Conservation (phyloP, 2,113 vertebrate genomes). For the Trematomus loennbergii region DNA sequence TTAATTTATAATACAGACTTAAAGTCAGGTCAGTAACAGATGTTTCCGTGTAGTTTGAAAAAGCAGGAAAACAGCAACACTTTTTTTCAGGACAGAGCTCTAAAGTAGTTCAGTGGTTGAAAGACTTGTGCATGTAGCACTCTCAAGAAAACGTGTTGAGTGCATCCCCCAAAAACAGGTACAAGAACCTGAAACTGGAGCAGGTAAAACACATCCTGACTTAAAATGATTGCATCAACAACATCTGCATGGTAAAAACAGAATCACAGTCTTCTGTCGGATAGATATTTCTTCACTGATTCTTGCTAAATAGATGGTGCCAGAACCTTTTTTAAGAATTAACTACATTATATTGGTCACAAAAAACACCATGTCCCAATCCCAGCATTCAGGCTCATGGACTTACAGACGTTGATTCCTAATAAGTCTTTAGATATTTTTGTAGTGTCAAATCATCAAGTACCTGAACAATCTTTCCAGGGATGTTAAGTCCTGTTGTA, state of each 20-base stretch:
- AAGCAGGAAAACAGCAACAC: neutral
- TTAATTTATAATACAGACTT: neutral
- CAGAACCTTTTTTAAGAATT: neutral
- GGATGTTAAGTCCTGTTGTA: no score
- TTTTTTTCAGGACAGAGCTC: neutral
- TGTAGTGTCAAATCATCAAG: no score
- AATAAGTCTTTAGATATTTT: no score
- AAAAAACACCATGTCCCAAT: neutral
- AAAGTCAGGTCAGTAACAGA: neutral
- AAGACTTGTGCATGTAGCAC: conserved; percentile 2
- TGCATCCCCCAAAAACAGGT: neutral
- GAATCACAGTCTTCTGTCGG: neutral
- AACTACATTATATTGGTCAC: neutral
- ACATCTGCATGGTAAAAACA: neutral
- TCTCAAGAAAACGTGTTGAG: conserved; percentile 25
- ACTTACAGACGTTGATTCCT: no score
- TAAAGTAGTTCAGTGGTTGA: neutral
- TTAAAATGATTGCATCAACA: neutral
- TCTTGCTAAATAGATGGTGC: neutral
- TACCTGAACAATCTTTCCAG: no score
- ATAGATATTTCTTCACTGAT: neutral
- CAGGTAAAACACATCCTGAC: neutral
- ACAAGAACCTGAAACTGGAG: neutral
- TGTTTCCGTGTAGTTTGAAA: neutral
- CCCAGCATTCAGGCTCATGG: no score